Evolutionary conservation across 1,140 invertebrate genomes (phyloP).

Genomic region (Dreissena rostriformis): DNA sequence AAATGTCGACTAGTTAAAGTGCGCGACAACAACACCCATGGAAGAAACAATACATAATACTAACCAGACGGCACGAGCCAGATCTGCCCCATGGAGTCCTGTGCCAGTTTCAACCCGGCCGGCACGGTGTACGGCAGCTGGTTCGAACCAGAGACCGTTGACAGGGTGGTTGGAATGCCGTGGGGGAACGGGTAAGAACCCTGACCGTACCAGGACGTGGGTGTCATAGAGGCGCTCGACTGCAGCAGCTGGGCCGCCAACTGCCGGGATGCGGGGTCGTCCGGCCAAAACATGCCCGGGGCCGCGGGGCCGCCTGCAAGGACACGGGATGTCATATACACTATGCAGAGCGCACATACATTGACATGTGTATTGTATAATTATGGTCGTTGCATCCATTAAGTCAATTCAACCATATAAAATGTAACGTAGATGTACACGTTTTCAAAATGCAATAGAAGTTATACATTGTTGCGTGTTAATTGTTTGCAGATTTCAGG

Average conservation of each 20-base stretch:
- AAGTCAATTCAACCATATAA: too few species aligned
- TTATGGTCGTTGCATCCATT: neutral
- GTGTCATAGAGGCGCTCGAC: slow-evolving; percentile 9
- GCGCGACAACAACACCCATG: too few species aligned
- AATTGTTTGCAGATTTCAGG: too few species aligned
- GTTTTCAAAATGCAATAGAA: too few species aligned
- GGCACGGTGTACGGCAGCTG: slow-evolving; percentile 49
- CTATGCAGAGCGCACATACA: too few species aligned
- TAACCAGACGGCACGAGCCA: slow-evolving; percentile 42
- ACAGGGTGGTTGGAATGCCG: neutral
- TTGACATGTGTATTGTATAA: neutral
- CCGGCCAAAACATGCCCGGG: slow-evolving; percentile 27
- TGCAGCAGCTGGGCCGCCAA: slow-evolving; percentile 49
- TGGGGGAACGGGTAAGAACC: slow-evolving; percentile 32
- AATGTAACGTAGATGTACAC: too few species aligned
- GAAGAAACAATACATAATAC: too few species aligned
- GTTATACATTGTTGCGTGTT: too few species aligned
- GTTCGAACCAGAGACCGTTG: neutral
- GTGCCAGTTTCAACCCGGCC: slow-evolving; percentile 47
- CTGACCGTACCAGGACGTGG: slow-evolving; percentile 39
- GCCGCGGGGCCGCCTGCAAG: slow-evolving; percentile 42
- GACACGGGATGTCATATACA: too few species aligned
- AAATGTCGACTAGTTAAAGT: too few species aligned
- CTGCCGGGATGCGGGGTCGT: slow-evolving; percentile 42
- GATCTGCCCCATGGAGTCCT: slow-evolving; percentile 53